These are phyloP conservation scores for Callospermophilus lateralis DNA, from an alignment of 2,113 vertebrate genomes.

Conservation along the genomic window DNA sequence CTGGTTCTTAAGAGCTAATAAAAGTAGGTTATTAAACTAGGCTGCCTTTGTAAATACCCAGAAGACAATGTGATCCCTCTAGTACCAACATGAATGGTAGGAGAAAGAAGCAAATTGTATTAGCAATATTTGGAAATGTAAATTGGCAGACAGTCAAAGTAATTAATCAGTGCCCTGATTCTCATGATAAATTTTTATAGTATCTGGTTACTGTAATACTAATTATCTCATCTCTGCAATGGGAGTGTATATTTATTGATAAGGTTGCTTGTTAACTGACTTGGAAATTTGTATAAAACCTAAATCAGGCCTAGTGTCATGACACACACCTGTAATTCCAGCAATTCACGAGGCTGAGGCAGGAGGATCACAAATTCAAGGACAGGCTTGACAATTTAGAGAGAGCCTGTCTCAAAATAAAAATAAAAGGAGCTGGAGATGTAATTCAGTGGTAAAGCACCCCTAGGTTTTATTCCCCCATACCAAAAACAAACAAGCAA, in stretches of 20 bases:
- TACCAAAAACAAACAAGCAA: too few species aligned
- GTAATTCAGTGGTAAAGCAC: neutral
- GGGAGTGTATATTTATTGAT: neutral
- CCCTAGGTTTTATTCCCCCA: neutral
- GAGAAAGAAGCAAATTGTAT: constrained; percentile 76
- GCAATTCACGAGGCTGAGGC: neutral
- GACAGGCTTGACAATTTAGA: neutral
- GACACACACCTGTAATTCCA: neutral
- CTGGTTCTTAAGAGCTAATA: constrained; percentile 71
- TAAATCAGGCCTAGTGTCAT: neutral
- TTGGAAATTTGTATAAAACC: neutral
- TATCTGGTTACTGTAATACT: constrained; percentile 57
- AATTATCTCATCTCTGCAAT: constrained; percentile 61
- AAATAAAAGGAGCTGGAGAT: neutral
- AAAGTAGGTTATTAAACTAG: constrained; percentile 79
- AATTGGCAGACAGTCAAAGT: constrained; percentile 80
- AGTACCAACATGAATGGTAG: constrained; percentile 58
- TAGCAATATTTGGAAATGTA: constrained; percentile 67
- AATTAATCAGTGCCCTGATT: constrained; percentile 72
- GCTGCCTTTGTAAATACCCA: constrained; percentile 62
- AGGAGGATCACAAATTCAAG: neutral
- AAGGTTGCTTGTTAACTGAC: neutral
- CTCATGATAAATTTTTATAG: constrained; percentile 60
- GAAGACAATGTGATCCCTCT: constrained; percentile 63
- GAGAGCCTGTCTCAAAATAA: neutral